phyloP scores from a whole-genome alignment of 2,888 invertebrate genomes.

The Drosophila demipolita region DNA sequence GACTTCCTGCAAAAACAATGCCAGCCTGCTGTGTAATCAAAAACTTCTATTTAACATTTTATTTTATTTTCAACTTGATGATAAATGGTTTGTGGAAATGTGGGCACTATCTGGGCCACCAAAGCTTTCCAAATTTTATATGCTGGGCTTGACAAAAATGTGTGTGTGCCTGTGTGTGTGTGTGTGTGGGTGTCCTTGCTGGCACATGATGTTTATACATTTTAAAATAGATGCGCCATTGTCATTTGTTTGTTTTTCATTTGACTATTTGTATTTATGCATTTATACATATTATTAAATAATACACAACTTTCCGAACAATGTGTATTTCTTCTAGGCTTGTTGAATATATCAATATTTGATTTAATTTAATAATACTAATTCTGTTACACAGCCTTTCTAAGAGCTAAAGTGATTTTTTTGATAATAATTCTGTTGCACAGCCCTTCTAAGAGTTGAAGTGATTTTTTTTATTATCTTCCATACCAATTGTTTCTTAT shows the following conservation, averaged over 20 bases:
- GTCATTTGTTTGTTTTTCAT: conserved; percentile 14
- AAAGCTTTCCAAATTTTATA: conserved; percentile 39
- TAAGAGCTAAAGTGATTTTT: background rate
- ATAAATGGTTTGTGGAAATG: conserved; percentile 72
- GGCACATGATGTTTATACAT: conserved; percentile 42
- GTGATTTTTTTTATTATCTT: conserved; percentile 20
- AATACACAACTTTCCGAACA: conserved; percentile 39
- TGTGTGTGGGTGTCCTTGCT: background rate
- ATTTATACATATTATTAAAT: conserved; percentile 13
- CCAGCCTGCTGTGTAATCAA: conserved; percentile 57
- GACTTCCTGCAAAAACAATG: conserved; percentile 46
- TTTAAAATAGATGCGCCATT: conserved; percentile 28
- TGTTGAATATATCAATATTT: background rate
- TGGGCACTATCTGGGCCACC: conserved; percentile 46
- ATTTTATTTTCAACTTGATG: conserved; percentile 68
- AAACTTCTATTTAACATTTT: conserved; percentile 75
- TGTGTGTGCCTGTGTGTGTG: background rate
- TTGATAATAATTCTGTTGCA: background rate
- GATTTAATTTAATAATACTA: background rate
- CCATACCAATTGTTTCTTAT: conserved; percentile 42
- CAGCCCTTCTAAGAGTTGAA: background rate
- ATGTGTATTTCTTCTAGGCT: background rate
- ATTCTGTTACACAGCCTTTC: background rate
- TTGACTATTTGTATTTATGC: conserved; percentile 1
- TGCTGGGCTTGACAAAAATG: conserved; percentile 23